These are phyloP conservation scores for Chauna torquata DNA, from an alignment of 2,113 vertebrate genomes.

Conservation along the genomic window DNA sequence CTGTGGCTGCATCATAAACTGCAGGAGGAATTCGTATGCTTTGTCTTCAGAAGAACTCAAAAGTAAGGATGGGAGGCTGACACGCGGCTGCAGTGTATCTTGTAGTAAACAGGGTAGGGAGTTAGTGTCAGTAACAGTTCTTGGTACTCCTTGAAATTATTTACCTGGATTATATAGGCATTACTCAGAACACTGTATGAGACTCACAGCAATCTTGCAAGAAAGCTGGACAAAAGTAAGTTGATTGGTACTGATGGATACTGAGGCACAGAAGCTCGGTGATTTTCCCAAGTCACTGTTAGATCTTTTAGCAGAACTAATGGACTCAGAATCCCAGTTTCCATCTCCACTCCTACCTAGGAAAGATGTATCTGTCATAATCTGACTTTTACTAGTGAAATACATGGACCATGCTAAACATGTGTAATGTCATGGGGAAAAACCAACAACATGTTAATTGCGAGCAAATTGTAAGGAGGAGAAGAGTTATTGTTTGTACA, in stretches of 20 bases:
- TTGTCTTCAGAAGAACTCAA: slow-evolving; percentile 63
- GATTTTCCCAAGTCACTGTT: not conserved
- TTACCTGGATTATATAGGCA: not conserved
- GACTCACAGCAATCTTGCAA: not conserved
- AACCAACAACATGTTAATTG: not conserved
- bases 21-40: slow-evolving; percentile 69
- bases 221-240: not conserved
- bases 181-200: not conserved
- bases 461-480: not conserved
- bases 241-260: not conserved
- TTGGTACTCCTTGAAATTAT: not conserved
- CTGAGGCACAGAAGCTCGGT: not conserved
- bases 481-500: not conserved
- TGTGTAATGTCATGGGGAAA: not conserved
- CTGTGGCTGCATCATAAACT: slow-evolving; percentile 96
- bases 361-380: not conserved
- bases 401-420: not conserved
- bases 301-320: not conserved
- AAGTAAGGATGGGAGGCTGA: slow-evolving; percentile 62
- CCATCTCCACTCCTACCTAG: not conserved
- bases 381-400: not conserved
- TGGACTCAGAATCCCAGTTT: not conserved
- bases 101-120: not conserved
- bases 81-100: not conserved
- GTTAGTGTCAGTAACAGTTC: not conserved